phyloP scores from a whole-genome alignment of 2,113 vertebrate genomes.

The Pygoscelis adeliae region DNA sequence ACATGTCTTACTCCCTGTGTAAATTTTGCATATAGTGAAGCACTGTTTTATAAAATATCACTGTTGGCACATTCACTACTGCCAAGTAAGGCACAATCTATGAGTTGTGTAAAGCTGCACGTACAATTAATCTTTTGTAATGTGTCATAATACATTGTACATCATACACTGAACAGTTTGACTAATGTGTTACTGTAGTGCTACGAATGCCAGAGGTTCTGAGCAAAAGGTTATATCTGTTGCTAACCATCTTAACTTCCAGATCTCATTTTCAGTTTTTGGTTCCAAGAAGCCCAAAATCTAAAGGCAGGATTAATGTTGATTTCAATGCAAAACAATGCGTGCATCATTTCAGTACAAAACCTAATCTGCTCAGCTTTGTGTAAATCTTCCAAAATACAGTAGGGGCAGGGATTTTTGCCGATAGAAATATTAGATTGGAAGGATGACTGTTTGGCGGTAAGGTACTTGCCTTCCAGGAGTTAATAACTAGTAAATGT shows the following conservation, averaged over 20 bases:
- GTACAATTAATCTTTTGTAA: not conserved
- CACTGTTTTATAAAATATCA: not conserved
- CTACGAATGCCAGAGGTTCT: not conserved
- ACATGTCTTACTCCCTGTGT: rapidly evolving
- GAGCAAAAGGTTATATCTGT: not conserved
- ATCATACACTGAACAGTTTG: not conserved
- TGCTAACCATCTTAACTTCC: not conserved
- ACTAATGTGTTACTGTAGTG: not conserved
- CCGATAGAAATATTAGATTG: not conserved
- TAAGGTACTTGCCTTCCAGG: not conserved
- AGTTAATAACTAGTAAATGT: not conserved
- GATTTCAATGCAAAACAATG: not conserved
- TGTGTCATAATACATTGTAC: not conserved
- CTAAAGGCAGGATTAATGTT: not conserved
- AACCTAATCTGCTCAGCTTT: not conserved
- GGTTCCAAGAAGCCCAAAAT: not conserved
- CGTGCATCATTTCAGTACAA: not conserved
- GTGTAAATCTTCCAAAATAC: not conserved
- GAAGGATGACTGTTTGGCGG: not conserved
- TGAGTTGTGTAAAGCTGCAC: not conserved
- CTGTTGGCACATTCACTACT: not conserved
- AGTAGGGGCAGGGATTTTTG: not conserved
- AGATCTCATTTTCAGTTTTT: not conserved
- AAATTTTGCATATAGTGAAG: not conserved
- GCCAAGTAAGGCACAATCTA: not conserved